Evolutionary conservation across 2,797 vertebrate species (phyloP), one percentile per base, ranked within the genome.

Genomic region (Tokudaia tokunoshimensis): DNA sequence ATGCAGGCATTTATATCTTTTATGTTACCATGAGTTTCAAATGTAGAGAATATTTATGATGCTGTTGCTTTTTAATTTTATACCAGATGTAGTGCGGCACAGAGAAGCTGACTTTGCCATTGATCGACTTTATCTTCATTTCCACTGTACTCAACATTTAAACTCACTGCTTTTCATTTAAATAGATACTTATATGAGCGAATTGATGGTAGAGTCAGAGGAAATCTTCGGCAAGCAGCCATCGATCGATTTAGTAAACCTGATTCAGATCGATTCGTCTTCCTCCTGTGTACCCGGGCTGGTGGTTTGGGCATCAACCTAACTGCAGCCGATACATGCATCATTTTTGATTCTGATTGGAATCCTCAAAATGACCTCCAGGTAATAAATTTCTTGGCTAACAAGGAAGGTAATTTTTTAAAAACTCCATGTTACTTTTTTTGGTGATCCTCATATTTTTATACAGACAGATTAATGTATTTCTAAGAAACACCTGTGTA

Each of bases 281-380:
- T 99, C 98, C 99, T 99, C n/a, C 98, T 99, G 79, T 99, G 99
- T 95, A 99, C 99, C 81, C 99, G 99, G 98, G 99, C 99, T 50
- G 99, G 99, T 74, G 99, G 99, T 34, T 98, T 99, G 96, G 99
- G 99, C 96, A 99, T 99, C 98, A 99, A 99, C 98, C 98, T 99
- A 95, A 99, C 99, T 57, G 99, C 99, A 89, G 99, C 99, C 80
- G 99, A 99, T 96, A 99, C 99, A 0, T 99, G 99, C 97, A 99
- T 99, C 96, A 99, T 99, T 98, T 99, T 99, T 98, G 99, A 99
- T 99, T 99, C 99, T 57, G 99, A 99, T 98, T 99, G 99, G 99
- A 99, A 99, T 98, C 99, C 99, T 94, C 99, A 99, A 96, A 99
- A 99, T 80, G 99, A 99, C 98, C 99, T 99, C 98, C 99, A 99